Evolutionary conservation across 2,888 invertebrate species (phyloP).

Genomic region (Amaurobius ferox): DNA sequence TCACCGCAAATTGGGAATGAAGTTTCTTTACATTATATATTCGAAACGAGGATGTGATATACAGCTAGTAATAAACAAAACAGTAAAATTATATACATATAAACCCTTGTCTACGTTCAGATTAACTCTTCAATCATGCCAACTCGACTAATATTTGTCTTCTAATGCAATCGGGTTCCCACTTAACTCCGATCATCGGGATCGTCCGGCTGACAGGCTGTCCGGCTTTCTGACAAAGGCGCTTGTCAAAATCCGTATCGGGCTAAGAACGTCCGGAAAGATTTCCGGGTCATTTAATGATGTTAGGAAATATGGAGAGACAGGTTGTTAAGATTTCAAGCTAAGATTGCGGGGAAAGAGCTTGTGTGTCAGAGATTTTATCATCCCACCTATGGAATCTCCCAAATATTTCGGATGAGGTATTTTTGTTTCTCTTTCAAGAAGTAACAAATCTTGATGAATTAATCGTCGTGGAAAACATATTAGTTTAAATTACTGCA

Average conservation of each 20-base stretch:
- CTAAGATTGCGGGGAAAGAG: neutral
- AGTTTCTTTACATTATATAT: no score
- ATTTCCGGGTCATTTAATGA: conserved; percentile 13
- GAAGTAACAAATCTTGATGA: no score
- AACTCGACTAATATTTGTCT: conserved; percentile 8
- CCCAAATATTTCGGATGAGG: neutral
- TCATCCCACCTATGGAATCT: neutral
- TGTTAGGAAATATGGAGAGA: conserved; percentile 11
- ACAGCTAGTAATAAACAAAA: no score
- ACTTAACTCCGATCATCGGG: conserved; percentile 9
- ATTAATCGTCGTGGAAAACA: no score
- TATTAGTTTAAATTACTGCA: no score
- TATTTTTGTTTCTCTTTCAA: no score
- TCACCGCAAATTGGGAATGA: no score
- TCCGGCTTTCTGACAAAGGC: conserved; percentile 9
- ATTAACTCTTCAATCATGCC: neutral
- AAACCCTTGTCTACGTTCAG: neutral
- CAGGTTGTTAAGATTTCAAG: conserved; percentile 10
- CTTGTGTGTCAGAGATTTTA: neutral
- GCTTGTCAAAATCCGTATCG: conserved; percentile 13
- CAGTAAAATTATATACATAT: no score
- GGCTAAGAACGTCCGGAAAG: conserved; percentile 3
- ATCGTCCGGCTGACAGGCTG: conserved; percentile 9
- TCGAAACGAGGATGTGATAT: no score
- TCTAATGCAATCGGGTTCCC: neutral